Conservation (phyloP, 2,797 vertebrate species). For the Crocodylus rhombifer region DNA sequence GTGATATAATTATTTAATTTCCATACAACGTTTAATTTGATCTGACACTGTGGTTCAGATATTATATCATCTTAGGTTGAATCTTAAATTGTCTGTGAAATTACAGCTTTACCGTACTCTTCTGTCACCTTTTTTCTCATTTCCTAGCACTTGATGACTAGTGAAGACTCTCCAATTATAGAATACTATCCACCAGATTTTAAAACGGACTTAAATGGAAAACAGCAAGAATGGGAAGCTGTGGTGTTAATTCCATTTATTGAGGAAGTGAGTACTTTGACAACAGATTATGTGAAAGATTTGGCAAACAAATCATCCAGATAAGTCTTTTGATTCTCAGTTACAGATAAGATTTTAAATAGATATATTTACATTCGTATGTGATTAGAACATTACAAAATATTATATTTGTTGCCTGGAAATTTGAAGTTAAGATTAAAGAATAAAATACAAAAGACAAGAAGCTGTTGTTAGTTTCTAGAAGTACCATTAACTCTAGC, state of each 20-base stretch:
- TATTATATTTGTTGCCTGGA: neutral
- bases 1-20: neutral
- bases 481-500: neutral
- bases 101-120: neutral
- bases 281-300: neutral
- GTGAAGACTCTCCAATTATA: constrained; percentile 90
- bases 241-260: constrained; percentile 98
- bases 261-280: constrained; percentile 88
- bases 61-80: neutral
- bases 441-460: neutral
- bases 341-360: neutral
- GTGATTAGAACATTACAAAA: neutral
- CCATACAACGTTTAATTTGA: neutral
- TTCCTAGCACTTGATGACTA: constrained; percentile 93
- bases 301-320: neutral
- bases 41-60: neutral
- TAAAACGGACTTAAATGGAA: constrained; percentile 97
- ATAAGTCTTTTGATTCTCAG: neutral
- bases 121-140: constrained; percentile 40
- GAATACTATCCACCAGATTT: constrained; percentile 97
- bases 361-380: neutral
- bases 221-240: constrained; percentile 99
- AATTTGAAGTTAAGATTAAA: neutral
- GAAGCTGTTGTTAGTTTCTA: neutral
- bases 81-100: neutral